Base-by-base conservation (phyloP, 1,140 invertebrate genomes). In the Hylaeus anthracinus region DNA sequence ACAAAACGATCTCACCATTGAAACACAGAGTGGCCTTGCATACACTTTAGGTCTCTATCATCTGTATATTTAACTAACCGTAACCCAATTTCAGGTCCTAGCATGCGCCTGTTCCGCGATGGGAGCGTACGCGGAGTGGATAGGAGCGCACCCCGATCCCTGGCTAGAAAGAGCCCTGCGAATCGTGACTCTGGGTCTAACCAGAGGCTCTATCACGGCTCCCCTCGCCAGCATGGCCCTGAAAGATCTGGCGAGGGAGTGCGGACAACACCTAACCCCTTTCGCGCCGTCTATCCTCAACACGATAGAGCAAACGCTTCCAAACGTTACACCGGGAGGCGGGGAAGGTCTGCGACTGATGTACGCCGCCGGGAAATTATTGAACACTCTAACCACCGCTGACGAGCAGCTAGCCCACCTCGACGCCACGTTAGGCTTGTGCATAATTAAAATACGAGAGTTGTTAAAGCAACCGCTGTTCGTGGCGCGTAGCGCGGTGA, bases 211-310 rank as follows among this genome's bases (percentile, higher is more conserved):
- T 1, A 95, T 96, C 26, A 95, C 97, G n/a, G 95, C 96, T 1
- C 94, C 95, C 2, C 94, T 95, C 72, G 97, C 98, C 0, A 98
- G 97, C 12, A 95, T 98, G 91, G 97, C 98, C 3, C 93, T 98
- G 1, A 97, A 98, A 89, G 97, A 98, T 86, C 95, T 98, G 41
- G 96, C 96, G 3, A 93, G 96, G 37, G 97, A 98, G 89, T 98
- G 97, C 90, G 94, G 95, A 77, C 90, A 94, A 5, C 95, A 96
- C 88, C 93, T 98, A 41, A 94, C 95, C 63, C 96, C 96, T 0
- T 96, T 96, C 84, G 96, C 96, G 0, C 95, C 91, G 1, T 88
- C 91, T 9, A 90, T 94, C 8, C 82, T 94, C 0, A 90, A 91
- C 8, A 92, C 89, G 0, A 92, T 93, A 2, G 90, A 90, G 14